A percentile compares a stretch with the other conserved stretches of the same genome.
These are phyloP conservation scores for Ginglymostoma cirratum DNA, from an alignment of 2,113 vertebrate genomes.

Conservation along the genomic window DNA sequence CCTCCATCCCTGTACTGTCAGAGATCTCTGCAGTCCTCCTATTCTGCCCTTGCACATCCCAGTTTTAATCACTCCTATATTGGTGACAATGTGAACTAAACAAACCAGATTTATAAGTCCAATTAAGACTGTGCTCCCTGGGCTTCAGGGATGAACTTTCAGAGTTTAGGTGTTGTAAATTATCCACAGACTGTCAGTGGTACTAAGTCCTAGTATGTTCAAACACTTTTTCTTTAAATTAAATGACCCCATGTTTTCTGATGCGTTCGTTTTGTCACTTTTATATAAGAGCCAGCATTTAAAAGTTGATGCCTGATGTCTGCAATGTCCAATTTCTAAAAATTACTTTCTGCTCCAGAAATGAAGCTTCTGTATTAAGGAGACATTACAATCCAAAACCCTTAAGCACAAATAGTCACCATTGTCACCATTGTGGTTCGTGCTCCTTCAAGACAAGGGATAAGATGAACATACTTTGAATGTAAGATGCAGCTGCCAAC, in stretches of 20 bases:
- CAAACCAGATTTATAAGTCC: not conserved
- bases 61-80: not conserved
- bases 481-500: not conserved
- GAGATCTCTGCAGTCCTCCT: too few relatives aligned
- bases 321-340: not conserved
- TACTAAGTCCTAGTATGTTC: not conserved
- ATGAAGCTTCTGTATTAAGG: not conserved
- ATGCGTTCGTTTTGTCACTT: not conserved
- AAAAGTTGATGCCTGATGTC: not conserved
- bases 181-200: not conserved
- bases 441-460: not conserved
- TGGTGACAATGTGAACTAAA: not conserved
- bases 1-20: too few relatives aligned
- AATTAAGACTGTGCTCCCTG: not conserved
- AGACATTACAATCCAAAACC: not conserved
- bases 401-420: not conserved
- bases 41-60: not conserved
- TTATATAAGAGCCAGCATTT: not conserved
- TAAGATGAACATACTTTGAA: not conserved
- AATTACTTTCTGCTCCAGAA: not conserved
- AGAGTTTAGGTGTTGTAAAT: not conserved
- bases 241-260: not conserved
- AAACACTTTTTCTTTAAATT: not conserved
- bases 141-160: not conserved
- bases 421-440: not conserved